phyloP scores from a whole-genome alignment of 2,888 invertebrate species.

The Poecilobothrus nobilitatus region DNA sequence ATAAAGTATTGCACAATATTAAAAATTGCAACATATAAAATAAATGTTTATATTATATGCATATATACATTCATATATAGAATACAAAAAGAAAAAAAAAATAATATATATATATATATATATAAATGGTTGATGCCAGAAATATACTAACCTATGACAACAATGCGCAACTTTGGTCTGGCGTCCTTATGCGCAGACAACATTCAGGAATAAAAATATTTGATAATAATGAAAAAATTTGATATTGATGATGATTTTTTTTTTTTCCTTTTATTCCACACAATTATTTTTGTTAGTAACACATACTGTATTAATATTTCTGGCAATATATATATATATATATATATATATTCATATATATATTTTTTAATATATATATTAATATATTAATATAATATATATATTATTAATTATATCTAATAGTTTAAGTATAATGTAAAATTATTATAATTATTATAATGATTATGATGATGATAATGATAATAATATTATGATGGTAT shows the following conservation, averaged over 20 bases:
- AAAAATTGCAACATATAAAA: background rate
- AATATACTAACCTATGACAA: conserved; percentile 30
- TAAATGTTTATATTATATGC: background rate
- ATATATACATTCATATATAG: background rate
- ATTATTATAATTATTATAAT: background rate
- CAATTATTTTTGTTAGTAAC: background rate
- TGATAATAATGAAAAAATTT: conserved; percentile 8
- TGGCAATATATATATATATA: background rate
- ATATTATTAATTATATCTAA: background rate
- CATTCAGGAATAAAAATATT: conserved; percentile 17
- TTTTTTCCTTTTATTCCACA: background rate
- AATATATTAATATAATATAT: background rate
- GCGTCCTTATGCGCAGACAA: conserved; percentile 26
- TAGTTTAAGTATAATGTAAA: background rate
- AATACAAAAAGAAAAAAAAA: too few species aligned
- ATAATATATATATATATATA: background rate
- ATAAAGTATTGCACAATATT: background rate
- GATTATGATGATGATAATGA: background rate
- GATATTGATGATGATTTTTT: background rate
- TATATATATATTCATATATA: background rate
- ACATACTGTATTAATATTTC: background rate
- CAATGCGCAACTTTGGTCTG: conserved; percentile 30
- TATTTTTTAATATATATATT: background rate
- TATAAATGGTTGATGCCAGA: conserved; percentile 20
- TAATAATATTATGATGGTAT: background rate